phyloP scores from a whole-genome alignment of 2,888 invertebrate species.

The Macaria notata region DNA sequence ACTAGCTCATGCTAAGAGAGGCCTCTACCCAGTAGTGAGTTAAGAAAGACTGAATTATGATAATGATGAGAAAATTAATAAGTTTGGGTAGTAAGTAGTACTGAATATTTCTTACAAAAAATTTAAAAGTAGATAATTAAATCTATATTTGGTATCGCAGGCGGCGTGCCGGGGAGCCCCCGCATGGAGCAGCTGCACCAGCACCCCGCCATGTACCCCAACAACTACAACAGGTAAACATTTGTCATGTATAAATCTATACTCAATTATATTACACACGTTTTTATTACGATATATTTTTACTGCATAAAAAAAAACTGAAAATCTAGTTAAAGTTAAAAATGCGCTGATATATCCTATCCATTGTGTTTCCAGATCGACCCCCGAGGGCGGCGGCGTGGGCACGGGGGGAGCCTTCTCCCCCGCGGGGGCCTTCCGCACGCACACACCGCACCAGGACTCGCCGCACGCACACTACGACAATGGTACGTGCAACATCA shows the following conservation, averaged over 20 bases:
- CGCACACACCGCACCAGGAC: slow-evolving; percentile 41
- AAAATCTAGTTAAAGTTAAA: no score
- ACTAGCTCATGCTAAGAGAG: no score
- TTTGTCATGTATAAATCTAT: accelerated
- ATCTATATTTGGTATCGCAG: no score
- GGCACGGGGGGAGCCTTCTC: slow-evolving; percentile 42
- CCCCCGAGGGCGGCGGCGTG: slow-evolving; percentile 47
- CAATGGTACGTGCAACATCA: slow-evolving; percentile 47
- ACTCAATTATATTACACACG: not conserved
- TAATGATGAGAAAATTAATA: no score
- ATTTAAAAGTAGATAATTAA: no score
- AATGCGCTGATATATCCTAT: no score
- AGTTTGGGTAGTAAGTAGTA: no score
- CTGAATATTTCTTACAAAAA: no score
- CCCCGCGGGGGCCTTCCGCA: slow-evolving; percentile 54
- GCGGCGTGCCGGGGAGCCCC: slow-evolving; percentile 65
- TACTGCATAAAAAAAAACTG: no score
- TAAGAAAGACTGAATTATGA: no score
- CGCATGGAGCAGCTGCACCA: slow-evolving; percentile 71
- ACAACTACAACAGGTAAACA: slow-evolving; percentile 71
- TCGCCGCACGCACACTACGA: slow-evolving; percentile 46
- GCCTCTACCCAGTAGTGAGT: no score
- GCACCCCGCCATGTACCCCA: slow-evolving; percentile 74
- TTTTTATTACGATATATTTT: no score
- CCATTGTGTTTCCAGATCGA: slow-evolving; percentile 50